Evolutionary conservation across 2,888 invertebrate species (phyloP).

Genomic region (Epiblema foenella): DNA sequence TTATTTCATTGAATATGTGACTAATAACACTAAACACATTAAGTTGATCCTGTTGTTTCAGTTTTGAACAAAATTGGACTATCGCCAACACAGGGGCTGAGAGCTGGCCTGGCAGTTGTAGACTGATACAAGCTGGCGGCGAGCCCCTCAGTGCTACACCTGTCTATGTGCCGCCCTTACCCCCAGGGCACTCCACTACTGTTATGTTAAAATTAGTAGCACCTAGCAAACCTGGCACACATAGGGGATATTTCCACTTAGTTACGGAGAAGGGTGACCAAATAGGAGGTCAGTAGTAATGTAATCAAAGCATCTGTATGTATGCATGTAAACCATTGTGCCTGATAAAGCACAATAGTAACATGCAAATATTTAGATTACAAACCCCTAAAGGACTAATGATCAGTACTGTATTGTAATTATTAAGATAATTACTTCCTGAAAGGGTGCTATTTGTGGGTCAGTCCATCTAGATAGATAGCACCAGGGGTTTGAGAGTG

Average conservation of each 20-base stretch:
- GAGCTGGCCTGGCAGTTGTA: conserved; percentile 94
- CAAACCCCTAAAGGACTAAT: too few species aligned
- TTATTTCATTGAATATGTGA: conserved; percentile 20
- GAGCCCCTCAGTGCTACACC: conserved; percentile 76
- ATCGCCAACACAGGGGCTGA: conserved; percentile 95
- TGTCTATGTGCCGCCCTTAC: conserved; percentile 88
- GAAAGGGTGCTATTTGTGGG: too few species aligned
- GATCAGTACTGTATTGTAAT: too few species aligned
- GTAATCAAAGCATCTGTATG: too few species aligned
- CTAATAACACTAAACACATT: conserved; percentile 12
- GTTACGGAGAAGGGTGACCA: conserved; percentile 94
- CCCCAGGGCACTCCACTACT: conserved; percentile 90
- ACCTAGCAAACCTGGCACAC: conserved; percentile 89
- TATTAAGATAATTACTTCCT: too few species aligned
- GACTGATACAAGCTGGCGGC: conserved; percentile 90
- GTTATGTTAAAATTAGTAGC: conserved; percentile 92
- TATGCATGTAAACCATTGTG: too few species aligned
- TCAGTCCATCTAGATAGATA: too few species aligned
- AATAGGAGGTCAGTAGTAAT: conserved; percentile 91
- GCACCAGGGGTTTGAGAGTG: too few species aligned
- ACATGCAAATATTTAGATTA: too few species aligned
- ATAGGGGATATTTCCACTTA: conserved; percentile 95
- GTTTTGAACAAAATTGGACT: conserved; percentile 95
- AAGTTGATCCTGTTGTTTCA: conserved; percentile 57
- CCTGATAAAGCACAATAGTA: too few species aligned